Evolutionary conservation across 2,888 invertebrate species (phyloP).

Genomic region (Charanyca ferruginea): DNA sequence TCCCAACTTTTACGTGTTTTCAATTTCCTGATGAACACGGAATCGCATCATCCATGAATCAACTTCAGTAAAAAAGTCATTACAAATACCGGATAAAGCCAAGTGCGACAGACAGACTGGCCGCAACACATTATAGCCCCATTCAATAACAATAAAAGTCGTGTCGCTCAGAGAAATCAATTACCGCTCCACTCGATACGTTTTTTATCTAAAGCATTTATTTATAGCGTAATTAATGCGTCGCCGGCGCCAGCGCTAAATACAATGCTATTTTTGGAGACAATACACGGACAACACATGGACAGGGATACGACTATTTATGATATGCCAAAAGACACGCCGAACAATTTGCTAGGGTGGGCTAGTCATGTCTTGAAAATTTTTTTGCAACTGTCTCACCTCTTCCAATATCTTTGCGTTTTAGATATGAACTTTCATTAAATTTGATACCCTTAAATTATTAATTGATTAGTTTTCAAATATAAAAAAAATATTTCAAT

Average conservation of each 20-base stretch:
- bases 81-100: slow-evolving; percentile 42
- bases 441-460: slow-evolving; percentile 10
- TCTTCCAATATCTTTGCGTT: neutral
- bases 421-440: neutral
- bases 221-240: slow-evolving; percentile 79
- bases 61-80: slow-evolving; percentile 41
- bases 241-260: slow-evolving; percentile 74
- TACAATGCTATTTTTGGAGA: slow-evolving; percentile 70
- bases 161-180: slow-evolving; percentile 55
- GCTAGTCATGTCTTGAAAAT: neutral
- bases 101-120: slow-evolving; percentile 48
- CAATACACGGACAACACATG: slow-evolving; percentile 59
- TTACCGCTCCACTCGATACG: slow-evolving; percentile 52
- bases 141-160: slow-evolving; percentile 64
- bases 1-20: neutral
- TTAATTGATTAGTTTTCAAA: neutral
- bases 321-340: no score
- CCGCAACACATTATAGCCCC: slow-evolving; percentile 51
- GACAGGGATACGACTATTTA: slow-evolving; percentile 3
- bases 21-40: slow-evolving; percentile 26
- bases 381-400: neutral
- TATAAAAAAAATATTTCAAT: no score
- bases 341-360: neutral
- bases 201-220: slow-evolving; percentile 70
- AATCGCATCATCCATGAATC: slow-evolving; percentile 3